These are phyloP conservation scores for Margaritifera margaritifera DNA, from an alignment of 2,888 invertebrate genomes.

Conservation along the genomic window DNA sequence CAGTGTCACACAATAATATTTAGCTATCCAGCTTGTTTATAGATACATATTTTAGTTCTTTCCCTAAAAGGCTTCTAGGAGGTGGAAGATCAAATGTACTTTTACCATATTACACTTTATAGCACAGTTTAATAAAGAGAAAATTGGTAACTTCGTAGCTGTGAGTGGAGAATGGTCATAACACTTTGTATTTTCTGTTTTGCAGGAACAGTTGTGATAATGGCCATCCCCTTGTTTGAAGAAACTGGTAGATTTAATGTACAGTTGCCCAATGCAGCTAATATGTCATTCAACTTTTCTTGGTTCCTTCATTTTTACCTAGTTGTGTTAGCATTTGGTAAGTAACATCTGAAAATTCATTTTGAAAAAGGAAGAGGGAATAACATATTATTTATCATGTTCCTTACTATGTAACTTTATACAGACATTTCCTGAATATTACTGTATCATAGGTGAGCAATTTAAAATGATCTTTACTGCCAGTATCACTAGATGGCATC, in stretches of 20 bases:
- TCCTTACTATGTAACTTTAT: no score
- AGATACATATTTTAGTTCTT: neutral
- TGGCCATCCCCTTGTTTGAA: slow-evolving; percentile 92
- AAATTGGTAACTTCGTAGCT: no score
- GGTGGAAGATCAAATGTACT: no score
- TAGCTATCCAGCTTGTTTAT: neutral
- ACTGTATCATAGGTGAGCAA: no score
- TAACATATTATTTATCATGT: neutral
- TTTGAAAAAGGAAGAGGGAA: neutral
- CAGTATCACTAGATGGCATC: no score
- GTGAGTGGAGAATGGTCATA: neutral
- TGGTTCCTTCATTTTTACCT: slow-evolving; percentile 85
- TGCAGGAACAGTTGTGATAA: slow-evolving; percentile 72
- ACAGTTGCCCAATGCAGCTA: slow-evolving; percentile 87
- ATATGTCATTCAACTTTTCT: slow-evolving; percentile 90
- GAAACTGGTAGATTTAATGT: slow-evolving; percentile 85
- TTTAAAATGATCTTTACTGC: no score
- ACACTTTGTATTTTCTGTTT: slow-evolving; percentile 13
- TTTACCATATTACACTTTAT: no score
- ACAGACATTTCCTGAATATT: no score
- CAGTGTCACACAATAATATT: no score
- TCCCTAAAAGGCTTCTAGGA: neutral
- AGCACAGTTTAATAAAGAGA: no score
- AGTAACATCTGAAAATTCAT: slow-evolving; percentile 25
- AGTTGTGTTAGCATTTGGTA: slow-evolving; percentile 83